Evolutionary conservation across 2,113 vertebrate genomes (phyloP).

Genomic region (Equus quagga): DNA sequence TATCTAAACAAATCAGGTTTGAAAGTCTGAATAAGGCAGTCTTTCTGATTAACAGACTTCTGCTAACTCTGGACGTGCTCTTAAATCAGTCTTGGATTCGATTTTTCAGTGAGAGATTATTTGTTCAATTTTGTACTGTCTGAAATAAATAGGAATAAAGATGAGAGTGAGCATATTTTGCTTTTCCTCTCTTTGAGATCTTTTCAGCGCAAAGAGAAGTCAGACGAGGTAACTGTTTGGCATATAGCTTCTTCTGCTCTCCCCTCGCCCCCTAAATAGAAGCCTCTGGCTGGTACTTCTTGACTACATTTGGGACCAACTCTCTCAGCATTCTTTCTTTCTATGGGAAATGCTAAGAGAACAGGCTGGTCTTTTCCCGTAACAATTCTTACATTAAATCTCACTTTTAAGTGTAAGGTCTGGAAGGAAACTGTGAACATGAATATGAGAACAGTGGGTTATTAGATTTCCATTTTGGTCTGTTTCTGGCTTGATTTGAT

Average conservation of each 20-base stretch:
- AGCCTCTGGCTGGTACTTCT: neutral
- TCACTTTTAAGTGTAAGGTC: neutral
- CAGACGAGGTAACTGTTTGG: neutral
- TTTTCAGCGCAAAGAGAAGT: slow-evolving; percentile 31
- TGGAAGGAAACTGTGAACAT: neutral
- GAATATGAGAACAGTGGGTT: neutral
- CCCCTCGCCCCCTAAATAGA: neutral
- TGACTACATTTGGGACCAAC: neutral
- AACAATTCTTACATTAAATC: neutral
- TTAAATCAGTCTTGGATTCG: slow-evolving; percentile 32
- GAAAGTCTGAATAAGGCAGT: neutral
- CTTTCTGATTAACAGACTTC: neutral
- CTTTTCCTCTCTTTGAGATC: neutral
- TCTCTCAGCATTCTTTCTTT: neutral
- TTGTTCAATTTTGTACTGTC: neutral
- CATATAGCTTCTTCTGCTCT: neutral
- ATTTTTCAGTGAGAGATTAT: slow-evolving; percentile 32
- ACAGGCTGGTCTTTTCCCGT: neutral
- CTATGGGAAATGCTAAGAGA: neutral
- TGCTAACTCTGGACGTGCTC: neutral
- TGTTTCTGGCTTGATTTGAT: slow-evolving; percentile 72
- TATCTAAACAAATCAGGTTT: neutral
- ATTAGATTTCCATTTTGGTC: slow-evolving; percentile 43
- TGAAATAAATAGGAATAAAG: neutral
- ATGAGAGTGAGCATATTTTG: neutral